Evolutionary conservation across 2,113 vertebrate genomes (phyloP).

Genomic region (Elephas maximus): DNA sequence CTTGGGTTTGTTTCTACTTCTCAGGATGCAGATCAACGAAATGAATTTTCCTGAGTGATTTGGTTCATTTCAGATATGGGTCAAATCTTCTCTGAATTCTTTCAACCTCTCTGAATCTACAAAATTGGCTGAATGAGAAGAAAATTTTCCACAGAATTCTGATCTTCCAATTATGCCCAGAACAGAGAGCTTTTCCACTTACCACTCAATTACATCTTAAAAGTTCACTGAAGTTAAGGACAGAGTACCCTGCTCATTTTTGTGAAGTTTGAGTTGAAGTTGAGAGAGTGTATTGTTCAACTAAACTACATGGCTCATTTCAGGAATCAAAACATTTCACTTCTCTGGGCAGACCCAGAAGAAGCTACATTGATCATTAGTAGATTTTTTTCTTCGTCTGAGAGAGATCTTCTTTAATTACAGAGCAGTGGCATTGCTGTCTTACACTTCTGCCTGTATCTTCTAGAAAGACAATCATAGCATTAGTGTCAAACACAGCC

Average conservation of each 20-base stretch:
- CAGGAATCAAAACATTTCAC: not conserved
- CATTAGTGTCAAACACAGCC: not conserved
- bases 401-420: conserved; percentile 2
- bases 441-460: not conserved
- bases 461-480: not conserved
- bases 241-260: not conserved
- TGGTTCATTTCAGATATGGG: not conserved
- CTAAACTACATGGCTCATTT: not conserved
- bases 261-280: not conserved
- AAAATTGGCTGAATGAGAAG: not conserved
- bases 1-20: conserved; percentile 2
- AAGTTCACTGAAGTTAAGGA: conserved; percentile 48
- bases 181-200: not conserved
- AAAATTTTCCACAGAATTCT: conserved; percentile 7
- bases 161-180: not conserved
- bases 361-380: not conserved
- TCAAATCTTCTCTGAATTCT: conserved; percentile 38
- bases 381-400: not conserved
- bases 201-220: not conserved
- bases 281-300: not conserved
- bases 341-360: not conserved
- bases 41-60: not conserved
- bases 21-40: not conserved
- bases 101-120: not conserved
- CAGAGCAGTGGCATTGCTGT: not conserved